Percentiles rank a stretch among this genome's conserved stretches.
phyloP scores from a whole-genome alignment of 2,797 vertebrate genomes.

The Melanotaenia trifasciata region DNA sequence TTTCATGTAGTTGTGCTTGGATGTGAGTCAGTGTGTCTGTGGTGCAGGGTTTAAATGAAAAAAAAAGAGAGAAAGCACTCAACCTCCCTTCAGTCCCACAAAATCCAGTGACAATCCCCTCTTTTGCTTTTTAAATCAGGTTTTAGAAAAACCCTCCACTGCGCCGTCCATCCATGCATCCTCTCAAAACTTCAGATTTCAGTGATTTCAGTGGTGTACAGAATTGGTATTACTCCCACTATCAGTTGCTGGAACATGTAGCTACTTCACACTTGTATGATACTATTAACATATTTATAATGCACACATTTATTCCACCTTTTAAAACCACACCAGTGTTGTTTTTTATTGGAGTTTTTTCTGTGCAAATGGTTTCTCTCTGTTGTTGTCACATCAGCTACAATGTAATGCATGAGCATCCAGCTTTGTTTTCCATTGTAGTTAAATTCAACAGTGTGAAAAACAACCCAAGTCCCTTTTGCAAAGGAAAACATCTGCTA shows the following conservation, averaged over 20 bases:
- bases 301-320: constrained; percentile 12
- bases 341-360: constrained; percentile 11
- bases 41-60: constrained; percentile 30
- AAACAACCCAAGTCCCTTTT: constrained; percentile 73
- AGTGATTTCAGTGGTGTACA: constrained; percentile 46
- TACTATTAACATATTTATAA: not conserved
- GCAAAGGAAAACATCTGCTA: constrained; percentile 77
- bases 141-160: constrained; percentile 61
- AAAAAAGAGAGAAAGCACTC: constrained; percentile 45
- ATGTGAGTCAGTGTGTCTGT: constrained; percentile 44
- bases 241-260: constrained; percentile 57
- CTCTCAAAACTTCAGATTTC: constrained; percentile 42
- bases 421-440: constrained; percentile 73
- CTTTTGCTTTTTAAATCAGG: constrained; percentile 71
- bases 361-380: constrained; percentile 34
- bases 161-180: constrained; percentile 51
- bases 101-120: constrained; percentile 56
- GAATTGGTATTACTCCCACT: constrained; percentile 43
- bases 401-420: constrained; percentile 46
- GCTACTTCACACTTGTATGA: constrained; percentile 7
- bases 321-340: constrained; percentile 19
- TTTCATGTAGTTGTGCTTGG: constrained; percentile 56
- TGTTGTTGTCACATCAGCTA: constrained; percentile 56
- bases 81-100: constrained; percentile 27
- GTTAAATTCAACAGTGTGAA: constrained; percentile 74